phyloP scores from a whole-genome alignment of 2,113 vertebrate species.

The Heterocephalus glaber region DNA sequence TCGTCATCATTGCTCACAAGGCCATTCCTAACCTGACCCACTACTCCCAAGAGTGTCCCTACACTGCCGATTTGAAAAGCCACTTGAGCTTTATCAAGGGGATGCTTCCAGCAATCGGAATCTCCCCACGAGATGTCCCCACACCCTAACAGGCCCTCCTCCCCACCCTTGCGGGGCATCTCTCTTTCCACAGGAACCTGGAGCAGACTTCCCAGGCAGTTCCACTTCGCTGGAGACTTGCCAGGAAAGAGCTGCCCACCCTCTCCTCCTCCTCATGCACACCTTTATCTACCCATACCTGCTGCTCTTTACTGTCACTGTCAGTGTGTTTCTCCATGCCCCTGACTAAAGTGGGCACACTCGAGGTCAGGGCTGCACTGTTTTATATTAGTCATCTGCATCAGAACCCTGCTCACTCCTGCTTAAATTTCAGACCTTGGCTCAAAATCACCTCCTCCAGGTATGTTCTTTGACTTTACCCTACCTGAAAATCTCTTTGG shows the following conservation, averaged over 20 bases:
- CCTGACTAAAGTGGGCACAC: neutral
- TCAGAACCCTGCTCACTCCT: neutral
- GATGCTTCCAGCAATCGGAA: neutral
- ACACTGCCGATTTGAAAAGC: neutral
- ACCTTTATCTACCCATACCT: neutral
- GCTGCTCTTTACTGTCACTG: rapidly evolving
- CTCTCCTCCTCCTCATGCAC: rapidly evolving
- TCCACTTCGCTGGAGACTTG: rapidly evolving
- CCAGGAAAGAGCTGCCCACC: neutral
- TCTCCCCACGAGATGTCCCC: rapidly evolving
- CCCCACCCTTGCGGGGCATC: rapidly evolving
- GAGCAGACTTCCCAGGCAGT: neutral
- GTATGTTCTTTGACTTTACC: neutral
- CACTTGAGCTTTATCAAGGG: neutral
- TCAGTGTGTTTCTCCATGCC: neutral
- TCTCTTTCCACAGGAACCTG: neutral
- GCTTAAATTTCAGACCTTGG: neutral
- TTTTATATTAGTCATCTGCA: neutral
- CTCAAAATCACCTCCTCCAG: neutral
- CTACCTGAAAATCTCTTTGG: neutral
- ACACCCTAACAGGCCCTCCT: neutral
- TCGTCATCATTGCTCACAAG: neutral
- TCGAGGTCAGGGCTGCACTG: neutral
- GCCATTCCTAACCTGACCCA: neutral
- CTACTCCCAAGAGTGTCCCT: neutral